Evolutionary conservation across 2,113 vertebrate species (phyloP).

Genomic region (Lepus timidus): DNA sequence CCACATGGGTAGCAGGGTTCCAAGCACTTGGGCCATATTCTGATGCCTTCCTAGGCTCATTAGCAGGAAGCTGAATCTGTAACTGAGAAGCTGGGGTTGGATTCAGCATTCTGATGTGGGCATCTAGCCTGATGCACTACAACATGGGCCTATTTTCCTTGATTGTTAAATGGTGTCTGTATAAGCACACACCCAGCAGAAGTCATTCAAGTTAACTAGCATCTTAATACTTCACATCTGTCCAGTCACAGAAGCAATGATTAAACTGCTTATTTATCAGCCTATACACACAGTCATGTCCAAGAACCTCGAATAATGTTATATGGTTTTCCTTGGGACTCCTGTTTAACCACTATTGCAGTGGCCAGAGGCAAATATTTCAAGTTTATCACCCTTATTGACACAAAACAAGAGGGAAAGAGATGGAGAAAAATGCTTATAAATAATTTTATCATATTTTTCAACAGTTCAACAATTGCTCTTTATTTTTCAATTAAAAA

Average conservation of each 20-base stretch:
- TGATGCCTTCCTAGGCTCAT: too few relatives aligned
- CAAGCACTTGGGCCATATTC: too few relatives aligned
- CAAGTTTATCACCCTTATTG: background rate
- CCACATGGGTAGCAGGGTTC: too few relatives aligned
- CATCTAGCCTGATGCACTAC: too few relatives aligned
- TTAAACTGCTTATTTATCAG: slow-evolving; percentile 10
- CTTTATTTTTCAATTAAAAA: too few relatives aligned
- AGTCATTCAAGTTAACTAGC: background rate
- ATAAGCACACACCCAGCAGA: background rate
- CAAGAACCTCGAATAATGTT: slow-evolving; percentile 41
- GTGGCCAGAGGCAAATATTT: slow-evolving; percentile 25
- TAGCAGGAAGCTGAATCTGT: too few relatives aligned
- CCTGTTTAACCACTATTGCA: background rate
- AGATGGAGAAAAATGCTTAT: background rate
- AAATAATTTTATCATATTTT: background rate
- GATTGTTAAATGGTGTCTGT: background rate
- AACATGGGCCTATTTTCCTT: too few relatives aligned
- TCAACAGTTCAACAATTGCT: too few relatives aligned
- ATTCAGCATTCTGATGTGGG: too few relatives aligned
- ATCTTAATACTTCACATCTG: background rate
- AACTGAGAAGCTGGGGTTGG: too few relatives aligned
- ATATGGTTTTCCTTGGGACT: background rate
- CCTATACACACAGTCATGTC: slow-evolving; percentile 27
- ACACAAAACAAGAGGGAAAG: background rate
- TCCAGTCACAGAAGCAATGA: background rate